Percentiles rank a stretch among this genome's conserved stretches.
Conservation (phyloP, 2,113 vertebrate genomes). For the Pimephales promelas region DNA sequence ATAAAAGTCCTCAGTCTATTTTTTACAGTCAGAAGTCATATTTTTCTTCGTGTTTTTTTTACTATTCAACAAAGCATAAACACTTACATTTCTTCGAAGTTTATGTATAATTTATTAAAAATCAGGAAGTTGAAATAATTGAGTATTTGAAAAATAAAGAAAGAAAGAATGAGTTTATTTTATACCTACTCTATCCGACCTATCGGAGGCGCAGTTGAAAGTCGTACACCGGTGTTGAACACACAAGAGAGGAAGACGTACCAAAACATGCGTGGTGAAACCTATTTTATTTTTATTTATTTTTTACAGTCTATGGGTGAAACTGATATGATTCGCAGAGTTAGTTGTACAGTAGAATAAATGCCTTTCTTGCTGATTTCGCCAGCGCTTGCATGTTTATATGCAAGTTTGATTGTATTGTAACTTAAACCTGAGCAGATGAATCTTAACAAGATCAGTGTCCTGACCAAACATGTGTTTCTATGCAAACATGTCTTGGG, state of each 20-base stretch:
- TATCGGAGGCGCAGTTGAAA: background rate
- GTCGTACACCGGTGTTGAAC: background rate
- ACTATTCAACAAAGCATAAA: background rate
- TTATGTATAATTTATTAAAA: background rate
- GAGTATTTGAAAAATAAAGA: background rate
- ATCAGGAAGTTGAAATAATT: background rate
- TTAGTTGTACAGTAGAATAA: background rate
- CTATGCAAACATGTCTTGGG: background rate
- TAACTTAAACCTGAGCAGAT: slow-evolving; percentile 12
- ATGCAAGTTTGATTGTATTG: background rate
- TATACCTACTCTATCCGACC: background rate
- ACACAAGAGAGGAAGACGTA: slow-evolving; percentile 3
- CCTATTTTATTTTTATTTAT: too few relatives aligned
- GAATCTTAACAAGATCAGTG: background rate
- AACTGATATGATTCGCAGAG: background rate
- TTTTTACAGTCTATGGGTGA: too few relatives aligned
- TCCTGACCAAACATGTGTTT: slow-evolving; percentile 16
- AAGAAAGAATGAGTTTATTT: background rate
- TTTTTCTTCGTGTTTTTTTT: background rate
- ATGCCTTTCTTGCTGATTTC: background rate
- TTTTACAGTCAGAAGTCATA: background rate
- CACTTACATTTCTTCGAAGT: background rate
- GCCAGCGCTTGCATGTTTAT: background rate
- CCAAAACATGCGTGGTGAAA: background rate
- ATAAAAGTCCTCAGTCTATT: slow-evolving; percentile 37